Evolutionary conservation across 2,797 vertebrate genomes (phyloP), one percentile per base, ranked within the genome.

Genomic region (Malurus splendens): DNA sequence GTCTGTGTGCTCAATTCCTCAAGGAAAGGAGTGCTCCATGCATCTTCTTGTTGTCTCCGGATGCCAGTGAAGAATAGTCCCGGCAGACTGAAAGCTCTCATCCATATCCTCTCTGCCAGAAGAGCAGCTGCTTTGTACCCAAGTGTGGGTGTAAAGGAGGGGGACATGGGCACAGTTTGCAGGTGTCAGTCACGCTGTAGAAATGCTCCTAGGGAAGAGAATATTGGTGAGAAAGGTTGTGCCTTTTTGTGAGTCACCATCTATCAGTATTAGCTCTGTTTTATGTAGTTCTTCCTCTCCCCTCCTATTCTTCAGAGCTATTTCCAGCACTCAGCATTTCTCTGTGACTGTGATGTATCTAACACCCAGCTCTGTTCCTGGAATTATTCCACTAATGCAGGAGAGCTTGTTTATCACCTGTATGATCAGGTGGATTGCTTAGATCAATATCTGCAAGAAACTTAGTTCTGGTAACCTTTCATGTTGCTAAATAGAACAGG

Each of bases 391-490:
- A 36, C 79, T 92, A 50, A 28, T 95, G 96, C 87, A 91, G 87
- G 59, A 87, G 62, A 84, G n/a, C 25, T 70, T 93, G 60, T 82
- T 91, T 95, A 93, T 93, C 93, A 83, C 95, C 96, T 97, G 7
- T 57, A 18, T 64, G 50, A 85, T 83, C 70, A 81, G 25, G 24
- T 83, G 64, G 39, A 73, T 76, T 76, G 42, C 77, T 86, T 47
- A 92, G 62, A 79, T 90, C 79, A 81, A 78, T 91, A 79, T 44
- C 80, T 54, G 52, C 59, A 86, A 75, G 79, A 70, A 90, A 86
- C 44, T 44, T 77, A 52, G 67, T 60, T 32, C 76, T 81, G 51
- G 16, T 54, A 80, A 48, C 88, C 18, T 93, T 65, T 90, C 32
- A 17, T 22, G 30, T 57, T 79, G 44, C 50, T 60, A n/a, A 80